A percentile compares a stretch with the other conserved stretches of the same genome.
Evolutionary conservation across 2,113 vertebrate genomes (phyloP).

Genomic region (Otis tarda): DNA sequence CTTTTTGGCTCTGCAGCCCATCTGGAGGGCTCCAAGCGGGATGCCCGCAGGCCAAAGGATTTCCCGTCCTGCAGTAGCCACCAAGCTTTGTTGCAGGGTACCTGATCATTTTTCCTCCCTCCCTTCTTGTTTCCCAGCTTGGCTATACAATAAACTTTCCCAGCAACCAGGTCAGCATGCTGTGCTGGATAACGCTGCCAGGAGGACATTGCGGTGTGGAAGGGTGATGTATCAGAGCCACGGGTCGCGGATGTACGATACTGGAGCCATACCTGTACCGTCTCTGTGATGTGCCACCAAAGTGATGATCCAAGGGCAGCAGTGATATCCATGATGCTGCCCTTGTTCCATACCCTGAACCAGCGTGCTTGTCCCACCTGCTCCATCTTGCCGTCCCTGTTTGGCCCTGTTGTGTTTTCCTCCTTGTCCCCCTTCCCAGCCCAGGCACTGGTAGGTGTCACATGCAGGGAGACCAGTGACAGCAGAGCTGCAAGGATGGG

Average conservation of each 20-base stretch:
- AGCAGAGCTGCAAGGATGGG: background rate
- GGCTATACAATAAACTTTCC: background rate
- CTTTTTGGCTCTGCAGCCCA: background rate
- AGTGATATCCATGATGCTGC: background rate
- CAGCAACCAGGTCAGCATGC: background rate
- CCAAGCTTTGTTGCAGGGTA: background rate
- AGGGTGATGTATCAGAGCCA: background rate
- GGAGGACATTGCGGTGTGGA: background rate
- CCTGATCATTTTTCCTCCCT: background rate
- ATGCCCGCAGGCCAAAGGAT: background rate
- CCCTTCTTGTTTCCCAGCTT: background rate
- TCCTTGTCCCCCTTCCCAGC: background rate
- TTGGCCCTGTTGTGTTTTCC: background rate
- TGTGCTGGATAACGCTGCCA: background rate
- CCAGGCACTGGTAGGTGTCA: background rate
- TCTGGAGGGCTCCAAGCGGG: background rate
- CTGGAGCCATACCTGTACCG: background rate
- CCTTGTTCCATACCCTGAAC: background rate
- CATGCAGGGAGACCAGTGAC: background rate
- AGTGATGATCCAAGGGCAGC: background rate
- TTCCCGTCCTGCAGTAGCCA: background rate
- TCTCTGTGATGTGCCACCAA: background rate
- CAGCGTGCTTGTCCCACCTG: background rate
- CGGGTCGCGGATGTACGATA: accelerated
- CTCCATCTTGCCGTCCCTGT: background rate